Evolutionary conservation across 2,888 invertebrate species (phyloP).

Genomic region (Aleiodes testaceus): DNA sequence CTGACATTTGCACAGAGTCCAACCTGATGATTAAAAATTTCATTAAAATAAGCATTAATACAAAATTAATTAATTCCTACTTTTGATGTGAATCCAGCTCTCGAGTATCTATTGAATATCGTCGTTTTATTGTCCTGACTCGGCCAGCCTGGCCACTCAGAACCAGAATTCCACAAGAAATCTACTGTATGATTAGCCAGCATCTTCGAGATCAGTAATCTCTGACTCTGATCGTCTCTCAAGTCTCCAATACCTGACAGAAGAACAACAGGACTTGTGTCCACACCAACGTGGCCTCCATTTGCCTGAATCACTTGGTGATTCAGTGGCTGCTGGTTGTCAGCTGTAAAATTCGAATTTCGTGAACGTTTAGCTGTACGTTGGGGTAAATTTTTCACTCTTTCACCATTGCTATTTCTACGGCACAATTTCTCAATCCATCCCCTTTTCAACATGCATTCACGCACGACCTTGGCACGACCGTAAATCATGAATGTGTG

Average conservation of each 20-base stretch:
- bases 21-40: conserved; percentile 61
- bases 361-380: conserved; percentile 45
- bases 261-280: conserved; percentile 64
- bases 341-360: conserved; percentile 46
- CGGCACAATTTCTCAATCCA: conserved; percentile 70
- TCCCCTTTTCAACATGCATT: conserved; percentile 65
- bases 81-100: conserved; percentile 93
- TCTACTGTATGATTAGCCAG: conserved; percentile 87
- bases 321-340: conserved; percentile 35
- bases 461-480: conserved; percentile 65
- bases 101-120: conserved; percentile 86
- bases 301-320: not conserved
- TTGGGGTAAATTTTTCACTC: conserved; percentile 33
- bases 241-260: conserved; percentile 67
- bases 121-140: conserved; percentile 78
- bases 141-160: conserved; percentile 86
- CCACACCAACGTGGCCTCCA: conserved; percentile 50
- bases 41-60: no score
- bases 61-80: conserved; percentile 72
- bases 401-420: conserved; percentile 55
- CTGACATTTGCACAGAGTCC: conserved; percentile 85
- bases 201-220: conserved; percentile 79
- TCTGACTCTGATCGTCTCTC: conserved; percentile 64
- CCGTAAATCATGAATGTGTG: conserved; percentile 70
- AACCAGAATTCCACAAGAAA: conserved; percentile 91